Percentiles rank a stretch among this genome's conserved stretches.
These are phyloP conservation scores for Hoplostethus atlanticus DNA, from an alignment of 2,797 vertebrate genomes.

Conservation along the genomic window DNA sequence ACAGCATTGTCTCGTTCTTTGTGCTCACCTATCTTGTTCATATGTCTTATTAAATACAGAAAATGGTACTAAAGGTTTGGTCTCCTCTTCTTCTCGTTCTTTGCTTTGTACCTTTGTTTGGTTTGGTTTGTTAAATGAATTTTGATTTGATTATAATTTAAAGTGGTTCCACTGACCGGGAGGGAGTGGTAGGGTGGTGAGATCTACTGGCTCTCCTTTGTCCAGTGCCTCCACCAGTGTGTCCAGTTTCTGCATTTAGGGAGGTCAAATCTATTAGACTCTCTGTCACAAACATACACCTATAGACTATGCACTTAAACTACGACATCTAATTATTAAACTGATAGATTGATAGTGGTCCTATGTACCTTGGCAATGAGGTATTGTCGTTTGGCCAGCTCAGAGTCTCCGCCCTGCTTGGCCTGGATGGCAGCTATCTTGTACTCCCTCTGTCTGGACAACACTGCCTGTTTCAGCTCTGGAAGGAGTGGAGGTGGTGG, in stretches of 20 bases:
- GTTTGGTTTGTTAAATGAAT: neutral
- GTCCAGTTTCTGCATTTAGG: constrained; percentile 80
- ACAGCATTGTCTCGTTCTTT: neutral
- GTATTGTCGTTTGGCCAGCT: constrained; percentile 85
- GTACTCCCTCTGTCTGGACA: constrained; percentile 89
- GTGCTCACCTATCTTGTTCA: neutral
- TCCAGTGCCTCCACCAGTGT: constrained; percentile 83
- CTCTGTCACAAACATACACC: neutral
- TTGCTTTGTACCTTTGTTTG: neutral
- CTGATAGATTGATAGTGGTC: neutral
- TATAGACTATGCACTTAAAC: neutral
- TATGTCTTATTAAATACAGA: neutral
- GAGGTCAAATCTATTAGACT: constrained; percentile 14
- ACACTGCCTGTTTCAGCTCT: constrained; percentile 82
- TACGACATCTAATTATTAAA: neutral
- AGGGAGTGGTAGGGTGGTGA: constrained; percentile 85
- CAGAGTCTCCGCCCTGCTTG: constrained; percentile 87
- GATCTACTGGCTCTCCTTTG: constrained; percentile 82
- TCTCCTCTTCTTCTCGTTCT: neutral
- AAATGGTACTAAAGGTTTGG: neutral
- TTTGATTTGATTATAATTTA: neutral
- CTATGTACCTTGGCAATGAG: constrained; percentile 87
- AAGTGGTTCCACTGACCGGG: constrained; percentile 81
- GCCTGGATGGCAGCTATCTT: constrained; percentile 89
- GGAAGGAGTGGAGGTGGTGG: constrained; percentile 13